Conservation (phyloP, 2,888 invertebrate genomes). For the Baccha elongata region DNA sequence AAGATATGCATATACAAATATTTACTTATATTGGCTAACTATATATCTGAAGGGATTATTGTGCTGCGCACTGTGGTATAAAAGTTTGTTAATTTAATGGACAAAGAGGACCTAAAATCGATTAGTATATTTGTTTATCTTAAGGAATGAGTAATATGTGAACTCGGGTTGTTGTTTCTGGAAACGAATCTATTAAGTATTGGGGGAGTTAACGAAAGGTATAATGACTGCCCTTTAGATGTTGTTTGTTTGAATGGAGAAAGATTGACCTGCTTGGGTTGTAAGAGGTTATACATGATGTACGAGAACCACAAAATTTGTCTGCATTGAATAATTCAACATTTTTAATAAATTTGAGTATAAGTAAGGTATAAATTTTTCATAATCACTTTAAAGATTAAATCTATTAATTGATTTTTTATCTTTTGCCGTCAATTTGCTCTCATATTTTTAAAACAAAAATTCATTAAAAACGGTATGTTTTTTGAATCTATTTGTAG, state of each 20-base stretch:
- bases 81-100: constrained; percentile 23
- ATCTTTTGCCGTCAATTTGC: too few relatives aligned
- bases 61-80: constrained; percentile 35
- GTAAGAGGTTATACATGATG: neutral
- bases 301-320: too few relatives aligned
- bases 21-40: constrained; percentile 24
- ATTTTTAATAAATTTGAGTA: too few relatives aligned
- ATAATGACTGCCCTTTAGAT: neutral
- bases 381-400: too few relatives aligned
- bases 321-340: neutral
- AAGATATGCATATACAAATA: constrained; percentile 22
- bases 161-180: neutral
- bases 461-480: too few relatives aligned
- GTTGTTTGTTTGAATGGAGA: neutral
- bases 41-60: constrained; percentile 1
- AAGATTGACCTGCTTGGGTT: neutral
- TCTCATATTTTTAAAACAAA: too few relatives aligned
- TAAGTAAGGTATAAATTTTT: too few relatives aligned
- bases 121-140: constrained; percentile 52
- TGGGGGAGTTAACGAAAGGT: neutral
- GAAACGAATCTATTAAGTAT: constrained; percentile 20
- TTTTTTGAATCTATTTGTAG: too few relatives aligned
- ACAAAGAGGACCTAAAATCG: constrained; percentile 32
- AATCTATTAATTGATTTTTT: too few relatives aligned
- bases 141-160: constrained; percentile 2